Conservation (phyloP, 1,140 invertebrate species). For the Aphelinus certus region DNA sequence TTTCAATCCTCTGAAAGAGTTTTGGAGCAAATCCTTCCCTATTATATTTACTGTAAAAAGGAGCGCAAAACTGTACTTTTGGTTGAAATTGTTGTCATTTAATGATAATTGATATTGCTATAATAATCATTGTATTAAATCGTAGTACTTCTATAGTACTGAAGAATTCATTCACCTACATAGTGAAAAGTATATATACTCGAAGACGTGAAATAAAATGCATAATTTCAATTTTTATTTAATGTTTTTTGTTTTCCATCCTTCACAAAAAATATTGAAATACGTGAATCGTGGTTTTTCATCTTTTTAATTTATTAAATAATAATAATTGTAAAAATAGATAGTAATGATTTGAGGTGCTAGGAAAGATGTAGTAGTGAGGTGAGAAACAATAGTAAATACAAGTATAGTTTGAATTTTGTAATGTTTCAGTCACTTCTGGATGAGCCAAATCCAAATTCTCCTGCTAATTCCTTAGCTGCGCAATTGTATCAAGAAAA, state of each 20-base stretch:
- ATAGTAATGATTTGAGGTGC: no score
- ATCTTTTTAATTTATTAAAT: slow-evolving; percentile 2
- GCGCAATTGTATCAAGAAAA: slow-evolving; percentile 77
- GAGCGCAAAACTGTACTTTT: slow-evolving; percentile 49
- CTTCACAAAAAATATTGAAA: slow-evolving; percentile 22
- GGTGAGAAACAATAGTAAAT: not conserved
- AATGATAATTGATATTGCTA: slow-evolving; percentile 42
- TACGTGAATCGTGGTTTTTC: not conserved
- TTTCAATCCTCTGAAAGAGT: slow-evolving; percentile 42
- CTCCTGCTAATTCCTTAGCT: slow-evolving; percentile 76
- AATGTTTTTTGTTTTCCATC: slow-evolving; percentile 45
- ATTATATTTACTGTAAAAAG: slow-evolving; percentile 40
- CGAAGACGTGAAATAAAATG: slow-evolving; percentile 57
- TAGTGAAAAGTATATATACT: slow-evolving; percentile 49
- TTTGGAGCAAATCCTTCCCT: slow-evolving; percentile 23
- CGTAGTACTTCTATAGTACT: slow-evolving; percentile 40
- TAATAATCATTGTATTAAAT: slow-evolving; percentile 27
- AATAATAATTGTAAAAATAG: no score
- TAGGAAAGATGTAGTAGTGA: no score
- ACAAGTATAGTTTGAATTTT: slow-evolving; percentile 15
- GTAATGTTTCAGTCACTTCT: slow-evolving; percentile 68
- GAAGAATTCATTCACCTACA: slow-evolving; percentile 48
- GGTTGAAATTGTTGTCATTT: slow-evolving; percentile 45
- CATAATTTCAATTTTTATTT: slow-evolving; percentile 58
- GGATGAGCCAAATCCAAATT: slow-evolving; percentile 78